Base-by-base conservation (phyloP, 2,888 invertebrate genomes). In the Abscondita cerata region DNA sequence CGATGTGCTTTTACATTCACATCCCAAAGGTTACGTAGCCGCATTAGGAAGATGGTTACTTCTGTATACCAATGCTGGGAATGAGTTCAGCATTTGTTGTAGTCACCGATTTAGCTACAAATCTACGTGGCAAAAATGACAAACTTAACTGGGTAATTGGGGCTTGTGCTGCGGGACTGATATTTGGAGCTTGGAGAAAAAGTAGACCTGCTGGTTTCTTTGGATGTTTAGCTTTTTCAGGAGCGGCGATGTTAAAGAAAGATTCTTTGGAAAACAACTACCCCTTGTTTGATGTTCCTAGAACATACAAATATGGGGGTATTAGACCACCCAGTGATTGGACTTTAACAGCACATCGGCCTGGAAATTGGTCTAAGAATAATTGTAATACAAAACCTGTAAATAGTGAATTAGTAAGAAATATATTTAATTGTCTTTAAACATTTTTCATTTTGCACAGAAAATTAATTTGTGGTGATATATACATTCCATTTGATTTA, bases 21-120 rank as follows among this genome's bases (percentile, higher is more conserved):
- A 87, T 66, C 85, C 90, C 0, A 83, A 85, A 70, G 84, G 84
- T 12, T 82, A 81, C 44, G 11, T 72, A 1, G 76, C 81, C 52
- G 83, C 83, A 6, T 60, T 84, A 0, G 83, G 82, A 15, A 81
- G 90, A 51, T 69, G 84, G 83, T 2, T 87, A 83, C 74, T 84
- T 83, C 62, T 73, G 86, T 0, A 83, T 87, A 0, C 93, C 93
- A 0, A 60, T 89, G 38, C 81, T 89, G 58, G 90, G 88, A 5
- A 86, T 89, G 81, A 87, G 88, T 11, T 80, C 88, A 1, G 85
- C 89, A 0, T 93, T 89, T 78, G 86, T 90, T 0, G 76, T 88
- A 1, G 85, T 86, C 1, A 82, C 89, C 0, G 91, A 89, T 69
- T 73, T 83, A 0, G 77, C 86, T 0, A 85, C 85, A 31, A 87